Evolutionary conservation across 2,888 invertebrate genomes (phyloP).

Genomic region (Busseola fusca): DNA sequence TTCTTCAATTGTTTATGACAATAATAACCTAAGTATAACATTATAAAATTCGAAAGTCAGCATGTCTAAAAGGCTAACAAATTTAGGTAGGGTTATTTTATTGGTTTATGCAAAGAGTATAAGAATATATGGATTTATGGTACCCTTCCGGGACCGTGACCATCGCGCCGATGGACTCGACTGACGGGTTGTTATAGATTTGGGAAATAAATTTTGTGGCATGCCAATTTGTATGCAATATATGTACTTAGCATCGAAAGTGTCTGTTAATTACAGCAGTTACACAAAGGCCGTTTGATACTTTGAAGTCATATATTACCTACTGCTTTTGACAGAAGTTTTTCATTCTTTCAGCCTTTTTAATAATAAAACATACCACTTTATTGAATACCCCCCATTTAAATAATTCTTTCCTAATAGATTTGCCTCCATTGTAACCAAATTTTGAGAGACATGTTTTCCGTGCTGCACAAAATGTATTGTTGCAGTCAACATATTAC

Average conservation of each 20-base stretch:
- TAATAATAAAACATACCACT: conserved; percentile 12
- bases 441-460: conserved; percentile 1
- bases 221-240: no score
- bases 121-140: no score
- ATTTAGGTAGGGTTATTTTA: no score
- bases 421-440: conserved; percentile 3
- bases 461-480: conserved; percentile 17
- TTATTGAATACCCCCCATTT: conserved; percentile 2
- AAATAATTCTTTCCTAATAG: background rate
- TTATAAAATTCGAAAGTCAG: no score
- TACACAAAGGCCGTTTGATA: conserved; percentile 3
- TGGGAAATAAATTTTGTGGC: no score
- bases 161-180: no score
- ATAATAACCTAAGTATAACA: no score
- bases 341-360: background rate
- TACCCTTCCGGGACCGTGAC: no score
- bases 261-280: conserved; percentile 1
- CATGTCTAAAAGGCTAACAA: no score
- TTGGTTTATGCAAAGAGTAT: no score
- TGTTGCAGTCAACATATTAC: conserved; percentile 9
- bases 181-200: no score
- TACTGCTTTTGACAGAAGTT: background rate
- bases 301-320: background rate
- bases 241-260: background rate
- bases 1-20: no score